Base-by-base conservation (phyloP, 2,113 vertebrate species). In the Hypanus sabinus region DNA sequence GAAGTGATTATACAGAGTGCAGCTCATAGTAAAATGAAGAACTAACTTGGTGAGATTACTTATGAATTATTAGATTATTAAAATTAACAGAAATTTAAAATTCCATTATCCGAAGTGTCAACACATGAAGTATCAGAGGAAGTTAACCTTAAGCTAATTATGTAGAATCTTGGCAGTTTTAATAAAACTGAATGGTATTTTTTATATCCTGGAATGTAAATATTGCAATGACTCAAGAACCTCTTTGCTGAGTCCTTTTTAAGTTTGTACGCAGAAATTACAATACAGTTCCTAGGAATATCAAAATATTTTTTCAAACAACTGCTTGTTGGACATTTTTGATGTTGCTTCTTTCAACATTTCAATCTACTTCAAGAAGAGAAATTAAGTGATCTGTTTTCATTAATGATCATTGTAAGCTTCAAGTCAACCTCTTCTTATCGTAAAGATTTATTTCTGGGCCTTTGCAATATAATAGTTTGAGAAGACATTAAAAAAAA, bases 381-480 rank as follows among this genome's bases (percentile, higher is more conserved):
- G 20, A 71, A 16, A 92, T 73, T 92, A 92, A 93, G 55, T 73
- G 91, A 30, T 20, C 91, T 75, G 68, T 55, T 93, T 55, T 46
- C 38, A 27, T 73, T 68, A 71, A 38, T 70, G 71, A 71, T 71
- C 70, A 93, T 93, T 92, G 20, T 46, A 73, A n/a, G n/a, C 20
- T 24, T 30, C 46, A 92, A 38, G 65, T 46, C 18, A 27, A 55
- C 24, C 91, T 55, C 70, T 9, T 27, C 70, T 11, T 57, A 27
- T 75, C 68, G 46, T 22, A 46, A 93, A 71, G 90, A 75, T 75
- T 93, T 24, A 93, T 30, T 93, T 73, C 68, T 73, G 38, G 22
- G 36, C 70, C 27, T 3, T 70, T 27, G 6, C 9, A 55, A 55
- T 55, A 33, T 73, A 55, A 93, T 70, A 73, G 68, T 75, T 5